Percentiles rank a stretch among this genome's conserved stretches.
Conservation (phyloP, 2,888 invertebrate species). For the Drosophila bunnanda region DNA sequence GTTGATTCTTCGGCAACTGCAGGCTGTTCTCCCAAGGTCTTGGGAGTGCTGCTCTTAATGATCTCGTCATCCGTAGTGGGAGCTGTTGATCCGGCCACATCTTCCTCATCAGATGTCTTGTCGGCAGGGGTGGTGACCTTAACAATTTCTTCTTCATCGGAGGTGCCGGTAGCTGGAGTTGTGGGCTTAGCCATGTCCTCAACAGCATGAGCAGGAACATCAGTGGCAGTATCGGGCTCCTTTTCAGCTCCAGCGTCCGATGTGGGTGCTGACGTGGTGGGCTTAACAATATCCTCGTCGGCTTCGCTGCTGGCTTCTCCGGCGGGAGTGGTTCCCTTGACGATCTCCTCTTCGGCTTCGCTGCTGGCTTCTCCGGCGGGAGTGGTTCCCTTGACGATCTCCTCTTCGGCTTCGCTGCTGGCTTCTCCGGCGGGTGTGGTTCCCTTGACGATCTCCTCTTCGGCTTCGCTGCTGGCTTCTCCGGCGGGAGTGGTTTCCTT, state of each 20-base stretch:
- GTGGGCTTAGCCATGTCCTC: constrained; percentile 27
- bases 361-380: constrained; percentile 19
- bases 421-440: constrained; percentile 26
- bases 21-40: constrained; percentile 47
- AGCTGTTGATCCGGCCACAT: constrained; percentile 14
- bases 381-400: constrained; percentile 19
- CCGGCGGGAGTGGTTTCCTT: constrained; percentile 24
- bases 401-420: constrained; percentile 14
- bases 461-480: constrained; percentile 9
- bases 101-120: constrained; percentile 18
- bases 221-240: constrained; percentile 17
- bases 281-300: constrained; percentile 15
- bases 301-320: constrained; percentile 18
- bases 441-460: constrained; percentile 9
- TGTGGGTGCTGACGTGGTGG: constrained; percentile 30
- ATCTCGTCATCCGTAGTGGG: constrained; percentile 25
- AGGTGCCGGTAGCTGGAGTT: constrained; percentile 14
- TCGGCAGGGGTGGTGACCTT: constrained; percentile 31
- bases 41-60: constrained; percentile 52
- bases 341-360: constrained; percentile 8
- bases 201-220: constrained; percentile 12
- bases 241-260: constrained; percentile 16
- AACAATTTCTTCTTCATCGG: constrained; percentile 33
- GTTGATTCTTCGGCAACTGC: constrained; percentile 43
- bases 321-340: constrained; percentile 25